These are phyloP conservation scores for Oscheius myriophilus DNA, from an alignment of 2,888 invertebrate genomes.

Conservation along the genomic window DNA sequence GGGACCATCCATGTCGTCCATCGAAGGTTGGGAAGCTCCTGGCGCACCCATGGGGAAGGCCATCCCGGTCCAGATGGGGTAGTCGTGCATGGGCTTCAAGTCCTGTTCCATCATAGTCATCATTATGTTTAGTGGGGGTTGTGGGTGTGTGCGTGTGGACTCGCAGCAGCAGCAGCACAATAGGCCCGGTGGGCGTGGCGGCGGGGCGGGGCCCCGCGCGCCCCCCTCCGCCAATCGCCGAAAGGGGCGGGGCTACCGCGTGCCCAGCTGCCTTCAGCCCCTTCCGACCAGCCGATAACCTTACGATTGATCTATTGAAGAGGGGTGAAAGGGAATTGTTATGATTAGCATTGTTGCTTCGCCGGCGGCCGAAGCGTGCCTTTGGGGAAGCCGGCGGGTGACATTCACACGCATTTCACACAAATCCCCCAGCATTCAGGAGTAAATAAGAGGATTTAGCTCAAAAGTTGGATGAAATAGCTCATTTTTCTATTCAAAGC, in stretches of 20 bases:
- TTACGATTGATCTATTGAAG: neutral
- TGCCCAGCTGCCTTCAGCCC: neutral
- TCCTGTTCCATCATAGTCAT: slow-evolving; percentile 51
- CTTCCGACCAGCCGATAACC: neutral
- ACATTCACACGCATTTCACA: neutral
- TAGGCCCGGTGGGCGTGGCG: slow-evolving; percentile 25
- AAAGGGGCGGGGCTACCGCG: slow-evolving; percentile 25
- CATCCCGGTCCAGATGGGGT: slow-evolving; percentile 37
- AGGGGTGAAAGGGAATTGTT: neutral
- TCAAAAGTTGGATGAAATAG: too few species aligned
- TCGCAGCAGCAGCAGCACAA: slow-evolving; percentile 31
- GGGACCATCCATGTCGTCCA: slow-evolving; percentile 31
- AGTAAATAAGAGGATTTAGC: too few species aligned
- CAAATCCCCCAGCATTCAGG: too few species aligned
- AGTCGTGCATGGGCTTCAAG: slow-evolving; percentile 50
- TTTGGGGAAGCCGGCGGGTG: neutral
- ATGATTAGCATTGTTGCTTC: neutral
- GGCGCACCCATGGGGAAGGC: slow-evolving; percentile 42
- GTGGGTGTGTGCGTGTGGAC: slow-evolving; percentile 13
- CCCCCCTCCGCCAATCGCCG: slow-evolving; percentile 16
- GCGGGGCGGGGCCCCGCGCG: slow-evolving; percentile 20
- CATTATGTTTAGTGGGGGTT: slow-evolving; percentile 25
- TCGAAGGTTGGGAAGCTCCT: slow-evolving; percentile 35
- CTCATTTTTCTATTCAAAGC: too few species aligned
- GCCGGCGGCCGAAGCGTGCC: neutral